Base-by-base conservation (phyloP, 2,888 invertebrate genomes). In the Ochropleura leucogaster region DNA sequence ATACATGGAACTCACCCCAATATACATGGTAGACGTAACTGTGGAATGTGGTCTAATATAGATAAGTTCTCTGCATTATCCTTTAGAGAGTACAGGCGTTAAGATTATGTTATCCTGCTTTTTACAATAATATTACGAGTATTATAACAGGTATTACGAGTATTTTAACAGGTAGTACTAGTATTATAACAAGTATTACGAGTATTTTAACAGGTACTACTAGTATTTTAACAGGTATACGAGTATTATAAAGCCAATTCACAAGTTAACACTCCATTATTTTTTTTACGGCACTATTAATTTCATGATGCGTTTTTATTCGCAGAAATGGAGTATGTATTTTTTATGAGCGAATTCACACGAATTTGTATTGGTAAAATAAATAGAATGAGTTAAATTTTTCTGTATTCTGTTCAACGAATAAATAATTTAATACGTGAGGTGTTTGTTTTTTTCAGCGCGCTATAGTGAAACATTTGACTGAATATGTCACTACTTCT, bases 281-380 rank as follows among this genome's bases (percentile, higher is more conserved):
- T 68, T 30, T 80, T 77, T 80, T 68, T 71, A 71, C 47, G 49
- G 49, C n/a, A 18, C 59, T 55, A 64, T 83, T 80, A 60, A 80
- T 80, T 82, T 60, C 14, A 78, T 78, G 71, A 68, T 30, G 46
- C 49, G 40, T 83, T 78, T 80, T 72, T 78, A 78, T 83, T 79
- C 79, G 67, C 30, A 44, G 44, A 68, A 79, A 72, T 64, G 63
- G 47, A 60, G 53, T 71, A 55, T 49, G 10, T 67, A 63, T 67
- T 83, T 79, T 60, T 12, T 51, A 66, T 30, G 47, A 68, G 40
- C 9, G 51, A 83, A 12, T 62, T 59, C 68, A 63, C 47, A 57
- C 44, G 68, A 57, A 7, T 20, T 30, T 7, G 7, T n/a, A 68
- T 62, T 30, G 40, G 9, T 0, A 49, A 62, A 53, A 46, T 72